Base-by-base conservation (phyloP, 2,888 invertebrate species). In the Lasius fuliginosus region DNA sequence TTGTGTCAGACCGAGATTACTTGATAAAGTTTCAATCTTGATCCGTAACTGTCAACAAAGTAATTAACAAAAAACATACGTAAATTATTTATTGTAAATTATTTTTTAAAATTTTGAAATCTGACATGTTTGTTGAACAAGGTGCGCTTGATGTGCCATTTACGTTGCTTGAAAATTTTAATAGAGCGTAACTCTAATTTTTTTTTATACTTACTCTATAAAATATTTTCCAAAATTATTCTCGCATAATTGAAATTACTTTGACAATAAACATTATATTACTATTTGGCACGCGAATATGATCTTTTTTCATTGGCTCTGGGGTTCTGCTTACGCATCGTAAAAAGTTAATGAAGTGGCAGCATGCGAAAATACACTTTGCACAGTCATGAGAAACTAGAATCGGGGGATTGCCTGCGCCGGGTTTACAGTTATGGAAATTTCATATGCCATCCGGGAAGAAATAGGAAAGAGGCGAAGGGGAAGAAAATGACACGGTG, bases 371-470 rank as follows among this genome's bases (percentile, higher is more conserved):
- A 73, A 81, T 79, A 46, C n/a, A 73, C 73, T 81, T 73, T 62
- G 73, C 60, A 33, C 23, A 60, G 79, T 62, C 79, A 81, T 36
- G 79, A 46, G 46, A 18, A 81, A 81, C 79, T 81, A 49, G 46
- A 73, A 73, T 27, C 60, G 8, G 58, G 30, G 60, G 33, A n/a
- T 11, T 42, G 58, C 23, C 30, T 56, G 30, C 53, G 73, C 8
- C 12, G 42, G 40, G 27, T 84, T 84, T 84, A 81, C 71, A 81
- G 71, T 84, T 84, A 69, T 62, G 79, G 67, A 81, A 71, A 71
- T 69, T 84, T 84, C 81, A 84, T 84, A 65, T 42, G 64, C 69
- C 46, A 62, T 82, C 60, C 79, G 79, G 83, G 23, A 83, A 83
- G 79, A 73, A 65, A 56, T 36, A 84, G 33, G 9, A 23, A 73